Evolutionary conservation across 1,140 invertebrate species (phyloP).

Genomic region (Geopemphigus sp.): DNA sequence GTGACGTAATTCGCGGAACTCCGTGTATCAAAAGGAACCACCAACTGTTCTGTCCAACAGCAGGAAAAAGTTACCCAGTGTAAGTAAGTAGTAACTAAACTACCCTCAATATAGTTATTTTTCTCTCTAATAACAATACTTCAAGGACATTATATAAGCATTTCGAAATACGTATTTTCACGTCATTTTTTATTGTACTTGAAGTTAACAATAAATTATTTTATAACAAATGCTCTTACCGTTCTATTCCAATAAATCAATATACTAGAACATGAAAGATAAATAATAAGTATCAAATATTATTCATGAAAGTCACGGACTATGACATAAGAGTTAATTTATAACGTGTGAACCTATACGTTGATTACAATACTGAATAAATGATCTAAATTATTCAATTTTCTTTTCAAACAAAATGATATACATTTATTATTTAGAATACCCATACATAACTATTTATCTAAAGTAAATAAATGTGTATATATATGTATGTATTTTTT

Average conservation of each 20-base stretch:
- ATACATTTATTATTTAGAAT: neutral
- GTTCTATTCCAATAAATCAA: neutral
- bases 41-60: slow-evolving; percentile 86
- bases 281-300: neutral
- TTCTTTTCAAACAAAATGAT: neutral
- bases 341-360: neutral
- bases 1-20: slow-evolving; percentile 78
- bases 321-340: neutral
- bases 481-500: neutral
- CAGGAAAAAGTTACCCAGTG: slow-evolving; percentile 85
- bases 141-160: neutral
- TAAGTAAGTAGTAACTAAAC: slow-evolving; percentile 61
- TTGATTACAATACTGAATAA: neutral
- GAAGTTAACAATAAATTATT: neutral
- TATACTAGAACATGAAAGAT: neutral
- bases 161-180: neutral
- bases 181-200: neutral
- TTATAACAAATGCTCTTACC: neutral
- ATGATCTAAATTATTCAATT: neutral
- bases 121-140: neutral
- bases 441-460: neutral
- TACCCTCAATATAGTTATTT: slow-evolving; percentile 7
- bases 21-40: slow-evolving; percentile 85
- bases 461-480: too few species aligned
- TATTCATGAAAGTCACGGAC: neutral